These are phyloP conservation scores for Eurytoma californica DNA, from an alignment of 2,888 invertebrate genomes.

Conservation along the genomic window DNA sequence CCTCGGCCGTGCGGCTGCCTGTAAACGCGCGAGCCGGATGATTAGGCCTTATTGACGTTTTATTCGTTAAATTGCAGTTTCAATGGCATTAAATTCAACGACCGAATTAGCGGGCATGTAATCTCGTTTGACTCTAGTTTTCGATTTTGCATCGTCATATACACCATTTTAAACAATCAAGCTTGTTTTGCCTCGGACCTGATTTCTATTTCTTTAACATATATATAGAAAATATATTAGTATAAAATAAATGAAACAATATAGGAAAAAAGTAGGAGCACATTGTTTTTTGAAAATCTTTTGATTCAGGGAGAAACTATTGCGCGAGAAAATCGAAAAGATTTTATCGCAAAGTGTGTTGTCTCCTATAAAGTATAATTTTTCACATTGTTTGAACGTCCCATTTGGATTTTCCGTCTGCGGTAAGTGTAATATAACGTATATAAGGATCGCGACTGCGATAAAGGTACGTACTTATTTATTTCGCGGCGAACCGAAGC, in stretches of 20 bases:
- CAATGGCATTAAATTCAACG: conserved; percentile 34
- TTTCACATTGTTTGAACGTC: conserved; percentile 47
- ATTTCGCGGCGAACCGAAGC: conserved; percentile 71
- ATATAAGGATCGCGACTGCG: conserved; percentile 46
- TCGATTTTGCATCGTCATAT: background rate
- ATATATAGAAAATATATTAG: too few species aligned
- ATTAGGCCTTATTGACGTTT: conserved; percentile 70
- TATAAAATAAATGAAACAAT: background rate
- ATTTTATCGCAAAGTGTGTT: conserved; percentile 26
- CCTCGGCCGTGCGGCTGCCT: conserved; percentile 53
- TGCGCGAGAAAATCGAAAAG: conserved; percentile 48
- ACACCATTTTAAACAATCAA: too few species aligned
- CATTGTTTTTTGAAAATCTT: background rate
- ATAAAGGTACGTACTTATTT: conserved; percentile 65
- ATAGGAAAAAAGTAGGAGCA: background rate
- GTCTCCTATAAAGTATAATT: conserved; percentile 49
- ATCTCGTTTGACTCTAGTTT: conserved; percentile 16
- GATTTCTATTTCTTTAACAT: too few species aligned
- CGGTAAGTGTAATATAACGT: conserved; percentile 56
- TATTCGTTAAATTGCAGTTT: conserved; percentile 55
- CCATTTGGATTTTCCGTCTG: conserved; percentile 51
- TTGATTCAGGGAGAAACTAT: background rate
- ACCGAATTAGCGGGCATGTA: conserved; percentile 14
- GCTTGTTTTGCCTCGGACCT: background rate
- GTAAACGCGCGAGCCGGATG: conserved; percentile 58